phyloP scores from a whole-genome alignment of 2,113 vertebrate species.

The Sorex araneus region DNA sequence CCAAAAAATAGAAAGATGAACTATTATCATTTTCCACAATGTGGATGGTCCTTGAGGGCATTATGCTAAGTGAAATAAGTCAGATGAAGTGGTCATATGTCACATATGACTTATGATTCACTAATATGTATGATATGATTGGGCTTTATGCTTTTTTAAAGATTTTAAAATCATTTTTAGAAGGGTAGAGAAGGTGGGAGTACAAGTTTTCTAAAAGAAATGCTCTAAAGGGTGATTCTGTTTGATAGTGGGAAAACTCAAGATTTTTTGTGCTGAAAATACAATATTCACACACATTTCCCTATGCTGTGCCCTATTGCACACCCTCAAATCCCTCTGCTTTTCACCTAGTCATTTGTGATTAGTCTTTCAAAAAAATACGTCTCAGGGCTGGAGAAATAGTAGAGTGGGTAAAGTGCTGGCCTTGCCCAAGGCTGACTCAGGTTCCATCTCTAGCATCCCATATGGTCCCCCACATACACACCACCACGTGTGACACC shows the following conservation, averaged over 20 bases:
- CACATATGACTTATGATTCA: not conserved
- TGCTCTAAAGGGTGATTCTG: constrained; percentile 40
- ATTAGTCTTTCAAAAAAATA: constrained; percentile 50
- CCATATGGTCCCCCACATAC: too few species aligned
- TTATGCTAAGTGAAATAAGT: not conserved
- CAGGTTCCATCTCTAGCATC: too few species aligned
- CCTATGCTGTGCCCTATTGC: not conserved
- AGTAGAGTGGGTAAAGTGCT: too few species aligned
- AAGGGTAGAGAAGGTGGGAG: not conserved
- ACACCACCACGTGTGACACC: too few species aligned
- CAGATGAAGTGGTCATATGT: not conserved
- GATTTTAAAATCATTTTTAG: too few species aligned
- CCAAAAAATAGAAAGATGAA: not conserved
- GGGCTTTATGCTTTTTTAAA: too few species aligned
- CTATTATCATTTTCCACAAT: not conserved
- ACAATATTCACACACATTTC: constrained; percentile 6
- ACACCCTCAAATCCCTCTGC: not conserved
- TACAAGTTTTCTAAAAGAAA: constrained; percentile 55
- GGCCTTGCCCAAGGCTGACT: too few species aligned
- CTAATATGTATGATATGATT: not conserved
- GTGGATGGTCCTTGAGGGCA: not conserved
- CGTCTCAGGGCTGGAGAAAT: not conserved
- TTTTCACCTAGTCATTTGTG: not conserved
- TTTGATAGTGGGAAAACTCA: constrained; percentile 3
- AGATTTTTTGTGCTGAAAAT: not conserved